Percentiles rank a stretch among this genome's conserved stretches.
These are phyloP conservation scores for Flexamia atlantica DNA, from an alignment of 2,888 invertebrate genomes.

Conservation along the genomic window DNA sequence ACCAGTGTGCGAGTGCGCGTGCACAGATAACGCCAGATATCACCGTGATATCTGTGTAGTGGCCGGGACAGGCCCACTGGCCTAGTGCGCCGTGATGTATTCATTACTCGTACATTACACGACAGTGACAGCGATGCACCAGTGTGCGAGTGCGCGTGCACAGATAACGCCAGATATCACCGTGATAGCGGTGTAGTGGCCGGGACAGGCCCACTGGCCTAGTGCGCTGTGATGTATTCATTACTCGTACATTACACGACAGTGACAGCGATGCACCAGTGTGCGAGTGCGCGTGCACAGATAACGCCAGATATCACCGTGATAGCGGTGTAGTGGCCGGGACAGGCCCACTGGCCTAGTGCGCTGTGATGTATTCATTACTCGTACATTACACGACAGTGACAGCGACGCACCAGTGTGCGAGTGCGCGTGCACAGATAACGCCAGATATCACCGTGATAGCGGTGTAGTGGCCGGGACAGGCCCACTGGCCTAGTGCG, in stretches of 20 bases:
- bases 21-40: no score
- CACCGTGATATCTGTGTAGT: no score
- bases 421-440: constrained; percentile 1
- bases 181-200: no score
- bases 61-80: not conserved
- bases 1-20: no score
- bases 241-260: not conserved
- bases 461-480: constrained; percentile 1
- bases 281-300: no score
- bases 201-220: not conserved
- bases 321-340: not conserved
- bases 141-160: no score
- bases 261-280: no score
- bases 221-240: not conserved
- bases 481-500: constrained; percentile 62
- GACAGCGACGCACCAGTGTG: not conserved
- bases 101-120: not conserved
- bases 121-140: no score
- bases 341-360: not conserved
- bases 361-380: not conserved
- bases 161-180: no score
- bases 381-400: not conserved
- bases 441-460: not conserved
- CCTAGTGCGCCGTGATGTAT: not conserved
- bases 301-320: not conserved